These are phyloP conservation scores for Caenorhabditis inopinata DNA, from an alignment of 1,140 invertebrate species.

Conservation along the genomic window DNA sequence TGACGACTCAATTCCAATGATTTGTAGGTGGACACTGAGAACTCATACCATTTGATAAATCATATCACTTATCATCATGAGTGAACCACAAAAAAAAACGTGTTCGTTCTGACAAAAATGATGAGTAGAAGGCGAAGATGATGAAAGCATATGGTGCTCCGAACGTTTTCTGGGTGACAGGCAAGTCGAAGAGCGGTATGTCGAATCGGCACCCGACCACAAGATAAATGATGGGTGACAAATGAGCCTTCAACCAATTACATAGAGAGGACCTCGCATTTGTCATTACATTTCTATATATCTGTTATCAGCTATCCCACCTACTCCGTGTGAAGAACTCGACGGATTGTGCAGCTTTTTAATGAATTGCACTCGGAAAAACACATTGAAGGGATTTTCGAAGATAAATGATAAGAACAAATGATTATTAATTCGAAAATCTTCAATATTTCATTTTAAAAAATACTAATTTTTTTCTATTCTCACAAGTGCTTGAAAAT, in stretches of 20 bases:
- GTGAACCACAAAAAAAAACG: constrained; percentile 24
- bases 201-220: constrained; percentile 32
- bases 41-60: background rate
- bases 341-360: background rate
- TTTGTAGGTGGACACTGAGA: background rate
- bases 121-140: background rate
- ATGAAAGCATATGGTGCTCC: background rate
- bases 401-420: no score
- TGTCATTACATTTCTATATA: constrained; percentile 17
- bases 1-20: constrained; percentile 23
- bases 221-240: constrained; percentile 31
- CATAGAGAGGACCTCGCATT: constrained; percentile 4
- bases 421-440: no score
- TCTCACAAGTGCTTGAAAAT: no score
- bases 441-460: no score
- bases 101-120: background rate
- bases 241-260: constrained; percentile 34
- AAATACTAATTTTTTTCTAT: no score
- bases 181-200: background rate
- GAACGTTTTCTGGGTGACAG: constrained; percentile 13
- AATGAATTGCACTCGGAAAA: constrained; percentile 21
- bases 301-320: constrained; percentile 4
- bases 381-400: constrained; percentile 1
- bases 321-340: constrained; percentile 1
- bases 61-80: no score